These are phyloP conservation scores for Euschistus heros DNA, from an alignment of 1,140 invertebrate species.

Conservation along the genomic window DNA sequence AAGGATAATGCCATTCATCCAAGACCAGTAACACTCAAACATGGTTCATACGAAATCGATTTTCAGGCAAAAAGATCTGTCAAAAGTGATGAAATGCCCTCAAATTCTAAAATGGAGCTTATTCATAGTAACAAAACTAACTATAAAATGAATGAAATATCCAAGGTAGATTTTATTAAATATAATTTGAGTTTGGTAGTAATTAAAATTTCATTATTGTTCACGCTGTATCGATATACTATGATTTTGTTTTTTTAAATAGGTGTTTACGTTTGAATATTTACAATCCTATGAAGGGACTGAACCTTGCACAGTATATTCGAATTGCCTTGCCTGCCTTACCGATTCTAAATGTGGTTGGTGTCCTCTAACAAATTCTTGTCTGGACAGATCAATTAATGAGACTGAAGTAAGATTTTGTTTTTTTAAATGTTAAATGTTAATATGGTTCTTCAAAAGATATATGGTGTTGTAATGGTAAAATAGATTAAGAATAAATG, in stretches of 20 bases:
- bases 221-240: background rate
- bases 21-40: conserved; percentile 39
- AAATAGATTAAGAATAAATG: too few relatives aligned
- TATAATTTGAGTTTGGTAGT: too few relatives aligned
- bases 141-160: conserved; percentile 54
- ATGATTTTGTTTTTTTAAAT: conserved; percentile 14
- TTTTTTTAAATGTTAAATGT: conserved; percentile 15
- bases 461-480: too few relatives aligned
- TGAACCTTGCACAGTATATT: conserved; percentile 64
- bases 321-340: conserved; percentile 77
- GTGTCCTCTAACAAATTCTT: conserved; percentile 47
- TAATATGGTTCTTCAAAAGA: too few relatives aligned
- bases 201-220: background rate
- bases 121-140: conserved; percentile 31
- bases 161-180: conserved; percentile 43
- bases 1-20: conserved; percentile 23
- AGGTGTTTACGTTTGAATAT: conserved; percentile 78
- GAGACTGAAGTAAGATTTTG: conserved; percentile 32
- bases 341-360: conserved; percentile 82
- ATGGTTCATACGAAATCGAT: conserved; percentile 53
- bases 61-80: conserved; percentile 52
- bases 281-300: conserved; percentile 70
- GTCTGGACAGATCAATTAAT: conserved; percentile 37
- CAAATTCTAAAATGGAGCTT: conserved; percentile 6
- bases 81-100: conserved; percentile 31